phyloP scores from a whole-genome alignment of 2,888 invertebrate genomes.

The Meandrusa payeni region DNA sequence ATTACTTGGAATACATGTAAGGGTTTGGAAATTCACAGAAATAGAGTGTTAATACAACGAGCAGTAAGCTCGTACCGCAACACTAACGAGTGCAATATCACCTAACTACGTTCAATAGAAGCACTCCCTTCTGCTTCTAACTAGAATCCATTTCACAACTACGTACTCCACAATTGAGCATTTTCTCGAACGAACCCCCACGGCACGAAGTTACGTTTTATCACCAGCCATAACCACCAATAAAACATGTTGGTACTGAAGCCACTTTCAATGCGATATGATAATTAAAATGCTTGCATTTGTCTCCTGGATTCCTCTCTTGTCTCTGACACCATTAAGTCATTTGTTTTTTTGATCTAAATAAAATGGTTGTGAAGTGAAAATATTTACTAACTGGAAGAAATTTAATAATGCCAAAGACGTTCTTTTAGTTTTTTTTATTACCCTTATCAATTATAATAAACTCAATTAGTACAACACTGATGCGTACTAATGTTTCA shows the following conservation, averaged over 20 bases:
- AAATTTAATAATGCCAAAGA: no score
- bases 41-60: constrained; percentile 48
- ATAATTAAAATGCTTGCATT: constrained; percentile 63
- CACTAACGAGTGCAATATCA: constrained; percentile 69
- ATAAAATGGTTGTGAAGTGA: no score
- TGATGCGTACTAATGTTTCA: no score
- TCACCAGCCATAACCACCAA: constrained; percentile 70
- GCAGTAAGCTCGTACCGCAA: constrained; percentile 46
- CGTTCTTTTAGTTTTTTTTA: no score
- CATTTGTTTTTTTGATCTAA: no score
- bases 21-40: constrained; percentile 42
- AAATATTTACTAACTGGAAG: no score
- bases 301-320: no score
- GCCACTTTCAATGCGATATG: constrained; percentile 55
- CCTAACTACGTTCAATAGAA: constrained; percentile 62
- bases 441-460: no score
- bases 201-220: constrained; percentile 66
- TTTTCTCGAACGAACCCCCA: constrained; percentile 54
- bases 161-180: constrained; percentile 68
- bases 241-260: constrained; percentile 63
- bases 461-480: no score
- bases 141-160: constrained; percentile 71
- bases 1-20: constrained; percentile 42
- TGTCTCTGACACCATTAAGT: no score
- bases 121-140: constrained; percentile 69